Conservation (phyloP, 2,888 invertebrate species). For the Drosophila cognata region DNA sequence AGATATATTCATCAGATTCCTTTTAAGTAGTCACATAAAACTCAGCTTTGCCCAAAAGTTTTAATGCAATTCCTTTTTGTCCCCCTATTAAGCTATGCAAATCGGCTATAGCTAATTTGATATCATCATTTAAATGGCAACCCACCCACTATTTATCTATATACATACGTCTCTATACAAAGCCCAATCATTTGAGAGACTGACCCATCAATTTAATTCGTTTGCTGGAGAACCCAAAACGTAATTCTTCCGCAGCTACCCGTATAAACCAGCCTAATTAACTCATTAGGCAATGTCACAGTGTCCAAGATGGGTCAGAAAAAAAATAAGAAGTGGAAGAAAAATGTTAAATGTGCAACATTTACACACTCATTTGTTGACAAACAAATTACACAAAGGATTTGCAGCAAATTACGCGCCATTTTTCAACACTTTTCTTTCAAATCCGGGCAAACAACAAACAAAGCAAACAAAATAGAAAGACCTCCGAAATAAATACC, state of each 20-base stretch:
- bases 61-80: neutral
- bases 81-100: conserved; percentile 20
- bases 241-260: conserved; percentile 35
- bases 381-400: conserved; percentile 78
- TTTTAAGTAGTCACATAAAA: neutral
- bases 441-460: conserved; percentile 47
- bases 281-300: conserved; percentile 77
- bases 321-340: conserved; percentile 5
- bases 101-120: conserved; percentile 25
- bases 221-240: conserved; percentile 32
- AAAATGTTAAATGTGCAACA: conserved; percentile 70
- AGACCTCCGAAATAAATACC: conserved; percentile 24
- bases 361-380: conserved; percentile 79
- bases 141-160: conserved; percentile 14
- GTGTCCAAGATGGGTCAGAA: conserved; percentile 22
- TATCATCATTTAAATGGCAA: conserved; percentile 10
- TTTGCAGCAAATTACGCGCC: conserved; percentile 74
- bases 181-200: conserved; percentile 45
- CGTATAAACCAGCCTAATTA: conserved; percentile 71
- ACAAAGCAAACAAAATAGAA: conserved; percentile 10
- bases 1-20: neutral
- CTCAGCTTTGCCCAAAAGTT: neutral
- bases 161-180: conserved; percentile 9
- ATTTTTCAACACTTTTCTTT: conserved; percentile 73
- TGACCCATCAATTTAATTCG: conserved; percentile 56